phyloP scores from a whole-genome alignment of 1,140 invertebrate species.

The Bombus superbus region DNA sequence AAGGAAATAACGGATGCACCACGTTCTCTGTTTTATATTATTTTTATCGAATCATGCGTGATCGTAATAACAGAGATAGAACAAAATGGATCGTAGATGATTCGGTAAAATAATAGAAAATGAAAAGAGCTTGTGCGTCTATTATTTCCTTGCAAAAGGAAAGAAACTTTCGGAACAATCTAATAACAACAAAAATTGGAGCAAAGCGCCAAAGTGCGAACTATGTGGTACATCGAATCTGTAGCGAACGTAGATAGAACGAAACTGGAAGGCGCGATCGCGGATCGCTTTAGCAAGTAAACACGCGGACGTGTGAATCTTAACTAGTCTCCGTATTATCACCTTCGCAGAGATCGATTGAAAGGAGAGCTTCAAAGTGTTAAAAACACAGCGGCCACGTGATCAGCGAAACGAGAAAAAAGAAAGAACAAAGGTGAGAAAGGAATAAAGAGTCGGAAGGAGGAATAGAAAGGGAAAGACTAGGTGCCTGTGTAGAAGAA shows the following conservation, averaged over 20 bases:
- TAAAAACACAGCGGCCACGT: slow-evolving; percentile 9
- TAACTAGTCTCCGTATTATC: not conserved
- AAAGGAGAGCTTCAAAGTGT: slow-evolving; percentile 17
- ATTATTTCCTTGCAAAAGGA: no score
- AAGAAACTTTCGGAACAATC: no score
- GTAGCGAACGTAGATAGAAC: not conserved
- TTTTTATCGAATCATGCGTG: no score
- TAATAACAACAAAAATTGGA: no score
- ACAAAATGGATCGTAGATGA: no score
- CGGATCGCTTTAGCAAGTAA: not conserved
- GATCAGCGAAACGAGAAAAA: slow-evolving; percentile 10
- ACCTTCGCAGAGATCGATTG: slow-evolving; percentile 25
- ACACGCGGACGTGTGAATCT: not conserved
- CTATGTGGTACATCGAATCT: not conserved
- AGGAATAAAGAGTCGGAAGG: not conserved
- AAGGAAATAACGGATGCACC: no score
- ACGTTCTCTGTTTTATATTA: no score
- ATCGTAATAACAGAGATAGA: no score
- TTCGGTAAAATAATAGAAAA: no score
- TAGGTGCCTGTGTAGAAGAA: not conserved
- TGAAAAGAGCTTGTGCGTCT: no score
- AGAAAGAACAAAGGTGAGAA: not conserved
- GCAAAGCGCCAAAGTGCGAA: no score
- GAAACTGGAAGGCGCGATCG: not conserved
- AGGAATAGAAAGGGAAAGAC: not conserved